Evolutionary conservation across 2,888 invertebrate genomes (phyloP).

Genomic region (Atethmia centrago): DNA sequence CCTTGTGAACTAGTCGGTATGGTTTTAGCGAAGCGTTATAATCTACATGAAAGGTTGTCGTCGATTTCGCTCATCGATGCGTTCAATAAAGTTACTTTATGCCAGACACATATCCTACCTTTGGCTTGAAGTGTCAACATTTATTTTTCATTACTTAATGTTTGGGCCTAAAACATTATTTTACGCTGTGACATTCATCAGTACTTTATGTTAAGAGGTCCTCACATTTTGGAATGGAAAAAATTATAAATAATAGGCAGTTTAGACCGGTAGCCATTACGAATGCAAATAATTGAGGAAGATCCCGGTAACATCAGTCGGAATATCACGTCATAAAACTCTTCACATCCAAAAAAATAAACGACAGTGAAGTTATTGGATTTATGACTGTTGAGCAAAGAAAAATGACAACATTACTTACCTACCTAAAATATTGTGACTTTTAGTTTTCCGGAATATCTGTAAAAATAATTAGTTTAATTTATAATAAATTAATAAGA

Average conservation of each 20-base stretch:
- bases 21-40: conserved; percentile 30
- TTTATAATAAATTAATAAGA: too few species aligned
- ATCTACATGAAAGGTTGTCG: conserved; percentile 27
- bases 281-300: conserved; percentile 6
- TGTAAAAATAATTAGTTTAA: too few species aligned
- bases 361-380: not conserved
- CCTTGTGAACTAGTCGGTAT: conserved; percentile 31
- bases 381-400: not conserved
- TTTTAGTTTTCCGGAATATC: too few species aligned
- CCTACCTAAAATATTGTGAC: not conserved
- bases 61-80: conserved; percentile 30
- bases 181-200: too few species aligned
- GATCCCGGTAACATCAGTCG: not conserved
- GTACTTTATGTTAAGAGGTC: too few species aligned
- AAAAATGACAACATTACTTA: not conserved
- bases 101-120: not conserved
- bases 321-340: not conserved
- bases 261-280: not conserved
- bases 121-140: not conserved
- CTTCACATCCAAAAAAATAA: not conserved
- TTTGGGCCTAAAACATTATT: too few species aligned
- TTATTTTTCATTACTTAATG: too few species aligned
- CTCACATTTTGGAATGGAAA: not conserved
- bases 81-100: conserved; percentile 30
- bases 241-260: not conserved